Base-by-base conservation (phyloP, 1,140 invertebrate genomes). In the Diachasma alloeum region DNA sequence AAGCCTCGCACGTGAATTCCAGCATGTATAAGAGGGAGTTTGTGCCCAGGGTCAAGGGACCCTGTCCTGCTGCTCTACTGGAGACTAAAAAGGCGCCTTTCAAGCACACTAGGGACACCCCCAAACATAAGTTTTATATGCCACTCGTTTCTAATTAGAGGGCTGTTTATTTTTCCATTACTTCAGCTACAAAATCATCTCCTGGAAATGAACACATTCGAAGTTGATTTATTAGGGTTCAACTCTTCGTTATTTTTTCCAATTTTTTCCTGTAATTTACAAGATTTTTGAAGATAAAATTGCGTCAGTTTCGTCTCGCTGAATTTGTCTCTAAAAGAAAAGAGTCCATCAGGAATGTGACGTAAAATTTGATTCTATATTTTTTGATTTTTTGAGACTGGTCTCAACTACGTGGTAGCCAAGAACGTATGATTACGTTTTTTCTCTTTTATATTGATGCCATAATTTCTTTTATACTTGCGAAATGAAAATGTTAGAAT, bases 61-160 rank as follows among this genome's bases (percentile, higher is more conserved):
- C 94, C 0, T 96, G 95, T 87, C 95, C 95, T 2, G 95, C 94
- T 5, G 91, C 94, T 31, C 89, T 95, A 15, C 91, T 96, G 10
- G 94, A 96, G 81, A 90, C 92, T 0, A 92, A 94, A 56, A 91
- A 92, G 75, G 92, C 94, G 59, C 93, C 93, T 19, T 96, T 95
- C 85, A 94, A 94, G 84, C 95, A 96, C 81, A 95, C 95, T 0
- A 91, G 95, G 76, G 94, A 96, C 84, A 95, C 95, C 0, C 93
- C 92, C 63, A 93, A 94, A 83, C 95, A 96, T 83, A 95, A 95
- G 84, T 96, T 96, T 85, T 96, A 96, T 83, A 91, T 94, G 84
- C 92, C 94, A 0, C 83, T 90, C 15, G 80, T 90, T 4, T 86
- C 87, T 4, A 86, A 84, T 68, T 87, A 46, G 44, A 15, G 44